A percentile compares a stretch with the other conserved stretches of the same genome.
Conservation (phyloP, 2,113 vertebrate genomes). For the Platysternon megacephalum region DNA sequence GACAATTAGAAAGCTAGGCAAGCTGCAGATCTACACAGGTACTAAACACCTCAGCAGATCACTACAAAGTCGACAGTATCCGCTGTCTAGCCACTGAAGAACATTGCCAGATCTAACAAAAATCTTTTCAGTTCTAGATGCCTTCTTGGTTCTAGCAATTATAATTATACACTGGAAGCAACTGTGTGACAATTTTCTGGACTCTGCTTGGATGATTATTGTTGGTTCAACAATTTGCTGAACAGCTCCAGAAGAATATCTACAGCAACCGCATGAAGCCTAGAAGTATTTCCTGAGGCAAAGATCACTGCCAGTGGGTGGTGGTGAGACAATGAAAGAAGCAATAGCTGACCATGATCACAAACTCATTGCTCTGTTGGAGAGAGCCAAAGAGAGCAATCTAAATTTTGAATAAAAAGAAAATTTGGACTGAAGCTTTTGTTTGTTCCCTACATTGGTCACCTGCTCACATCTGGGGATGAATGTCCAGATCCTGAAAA, state of each 20-base stretch:
- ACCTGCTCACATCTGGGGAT: not conserved
- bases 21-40: not conserved
- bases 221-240: not conserved
- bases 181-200: not conserved
- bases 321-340: not conserved
- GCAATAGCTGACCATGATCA: not conserved
- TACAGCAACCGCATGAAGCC: not conserved
- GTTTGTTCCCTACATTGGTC: not conserved
- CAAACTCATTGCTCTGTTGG: not conserved
- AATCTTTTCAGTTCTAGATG: not conserved
- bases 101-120: not conserved
- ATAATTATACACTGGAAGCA: not conserved
- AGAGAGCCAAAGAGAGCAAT: not conserved
- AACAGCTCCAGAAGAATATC: fast-evolving
- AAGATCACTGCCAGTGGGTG: not conserved
- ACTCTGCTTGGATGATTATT: not conserved
- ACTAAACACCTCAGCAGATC: not conserved
- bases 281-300: too few species aligned
- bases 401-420: not conserved
- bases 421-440: not conserved
- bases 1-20: not conserved
- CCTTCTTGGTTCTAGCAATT: not conserved
- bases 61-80: not conserved
- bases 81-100: not conserved
- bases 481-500: not conserved